A percentile compares a stretch with the other conserved stretches of the same genome.
Conservation (phyloP, 2,888 invertebrate species). For the Apoderus coryli region DNA sequence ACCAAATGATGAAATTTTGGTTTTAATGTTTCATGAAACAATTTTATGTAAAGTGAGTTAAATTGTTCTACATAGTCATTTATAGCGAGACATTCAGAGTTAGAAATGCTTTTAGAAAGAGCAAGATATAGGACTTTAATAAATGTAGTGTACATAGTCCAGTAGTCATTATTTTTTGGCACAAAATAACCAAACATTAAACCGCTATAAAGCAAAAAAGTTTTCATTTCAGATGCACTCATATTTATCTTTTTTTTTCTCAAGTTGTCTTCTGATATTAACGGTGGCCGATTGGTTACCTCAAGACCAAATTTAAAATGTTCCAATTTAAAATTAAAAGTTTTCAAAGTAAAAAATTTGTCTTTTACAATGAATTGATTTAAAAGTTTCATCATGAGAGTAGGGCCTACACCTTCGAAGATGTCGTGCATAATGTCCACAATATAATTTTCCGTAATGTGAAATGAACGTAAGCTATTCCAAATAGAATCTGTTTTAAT, state of each 20-base stretch:
- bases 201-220: conserved; percentile 17
- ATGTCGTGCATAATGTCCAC: conserved; percentile 24
- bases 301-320: conserved; percentile 14
- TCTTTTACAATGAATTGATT: conserved; percentile 14
- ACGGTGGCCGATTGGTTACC: conserved; percentile 13
- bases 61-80: too few species aligned
- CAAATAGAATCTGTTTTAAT: conserved; percentile 19
- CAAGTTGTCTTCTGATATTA: conserved; percentile 14
- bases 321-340: conserved; percentile 15
- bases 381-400: conserved; percentile 15
- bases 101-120: too few species aligned
- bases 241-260: conserved; percentile 14
- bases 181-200: conserved; percentile 17
- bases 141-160: too few species aligned
- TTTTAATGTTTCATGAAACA: too few species aligned
- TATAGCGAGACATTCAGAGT: too few species aligned
- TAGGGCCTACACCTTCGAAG: conserved; percentile 17
- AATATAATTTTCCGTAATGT: conserved; percentile 19
- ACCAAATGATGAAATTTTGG: too few species aligned
- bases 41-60: too few species aligned
- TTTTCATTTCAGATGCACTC: conserved; percentile 20
- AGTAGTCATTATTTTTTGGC: too few species aligned
- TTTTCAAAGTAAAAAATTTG: conserved; percentile 13
- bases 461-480: conserved; percentile 18
- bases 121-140: too few species aligned